Percentiles rank a stretch among this genome's conserved stretches.
phyloP scores from a whole-genome alignment of 2,797 vertebrate genomes.

The Selene dorsalis region DNA sequence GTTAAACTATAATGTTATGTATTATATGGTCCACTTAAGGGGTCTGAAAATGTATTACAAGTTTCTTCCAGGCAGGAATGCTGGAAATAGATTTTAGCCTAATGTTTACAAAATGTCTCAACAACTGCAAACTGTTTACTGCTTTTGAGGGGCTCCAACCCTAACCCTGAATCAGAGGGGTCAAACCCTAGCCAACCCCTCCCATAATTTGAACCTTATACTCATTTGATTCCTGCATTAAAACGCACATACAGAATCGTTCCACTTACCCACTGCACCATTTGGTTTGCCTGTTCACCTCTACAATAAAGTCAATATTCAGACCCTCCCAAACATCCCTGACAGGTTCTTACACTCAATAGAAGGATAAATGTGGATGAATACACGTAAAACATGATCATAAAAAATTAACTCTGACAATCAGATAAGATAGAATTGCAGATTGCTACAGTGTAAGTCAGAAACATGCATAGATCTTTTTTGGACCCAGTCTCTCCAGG shows the following conservation, averaged over 20 bases:
- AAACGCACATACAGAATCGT: neutral
- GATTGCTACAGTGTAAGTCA: constrained; percentile 16
- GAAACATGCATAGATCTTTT: neutral
- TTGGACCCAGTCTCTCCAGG: constrained; percentile 36
- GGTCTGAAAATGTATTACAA: too few species aligned
- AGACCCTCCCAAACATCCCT: constrained; percentile 2
- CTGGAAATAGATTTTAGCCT: too few species aligned
- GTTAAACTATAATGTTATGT: too few species aligned
- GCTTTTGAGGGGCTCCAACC: too few species aligned
- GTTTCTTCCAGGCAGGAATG: too few species aligned
- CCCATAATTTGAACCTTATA: too few species aligned
- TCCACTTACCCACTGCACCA: neutral
- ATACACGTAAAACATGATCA: constrained; percentile 27
- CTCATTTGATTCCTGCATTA: neutral
- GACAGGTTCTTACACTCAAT: neutral
- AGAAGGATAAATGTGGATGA: constrained; percentile 18
- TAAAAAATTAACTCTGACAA: constrained; percentile 22
- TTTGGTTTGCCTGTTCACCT: neutral
- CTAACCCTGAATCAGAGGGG: too few species aligned
- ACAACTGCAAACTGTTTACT: too few species aligned
- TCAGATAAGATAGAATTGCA: constrained; percentile 47
- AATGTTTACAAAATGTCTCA: too few species aligned
- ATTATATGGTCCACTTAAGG: too few species aligned
- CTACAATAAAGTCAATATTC: constrained; percentile 3
- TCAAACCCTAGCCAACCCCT: too few species aligned